Evolutionary conservation across 2,797 vertebrate genomes (phyloP), one percentile per base, ranked within the genome.

Genomic region (Hippoglossus hippoglossus): DNA sequence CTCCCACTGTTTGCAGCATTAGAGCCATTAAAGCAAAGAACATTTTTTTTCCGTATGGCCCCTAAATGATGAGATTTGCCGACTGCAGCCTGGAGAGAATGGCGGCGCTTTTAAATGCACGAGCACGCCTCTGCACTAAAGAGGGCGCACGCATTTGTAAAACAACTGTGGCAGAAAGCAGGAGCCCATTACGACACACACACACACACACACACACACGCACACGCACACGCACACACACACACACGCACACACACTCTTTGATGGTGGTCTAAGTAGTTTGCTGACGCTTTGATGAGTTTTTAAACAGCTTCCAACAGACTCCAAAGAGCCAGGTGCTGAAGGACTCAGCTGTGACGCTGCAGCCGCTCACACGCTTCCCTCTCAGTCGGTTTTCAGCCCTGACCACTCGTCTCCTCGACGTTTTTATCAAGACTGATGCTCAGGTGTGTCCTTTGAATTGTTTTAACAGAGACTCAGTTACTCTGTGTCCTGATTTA

Each of bases 281-380:
- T 63, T 74, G 82, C 62, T 77, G 75, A 77, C 63, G 71, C 74
- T 83, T 67, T 81, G 63, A 84, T 55, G 63, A 72, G 67, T 52
- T 84, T 79, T 87, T 79, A 75, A 85, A 79, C 70, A 73, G 80
- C 62, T 75, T 75, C 41, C 57, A 78, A 56, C 62, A 63, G 67
- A 75, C 70, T 79, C 67, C 61, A 69, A 22, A 84, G 68, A 54
- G 73, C 67, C 58, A 64, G 51, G 63, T 74, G 64, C 60, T 68
- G 73, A 47, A 16, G 5, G 54, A 60, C 63, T 70, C 44, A 53
- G 62, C 80, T 66, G 56, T 28, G 62, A 73, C 36, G 52, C 18
- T 26, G 53, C 5, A 47, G 59, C 31, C 31, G 31, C 31, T 11
- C 28, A 6, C 28, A 28, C 0, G 26, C 70, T 77, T 51, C 50